Evolutionary conservation across 2,797 vertebrate genomes (phyloP), one percentile per base, ranked within the genome.

Genomic region (Phoxinus dragarum): DNA sequence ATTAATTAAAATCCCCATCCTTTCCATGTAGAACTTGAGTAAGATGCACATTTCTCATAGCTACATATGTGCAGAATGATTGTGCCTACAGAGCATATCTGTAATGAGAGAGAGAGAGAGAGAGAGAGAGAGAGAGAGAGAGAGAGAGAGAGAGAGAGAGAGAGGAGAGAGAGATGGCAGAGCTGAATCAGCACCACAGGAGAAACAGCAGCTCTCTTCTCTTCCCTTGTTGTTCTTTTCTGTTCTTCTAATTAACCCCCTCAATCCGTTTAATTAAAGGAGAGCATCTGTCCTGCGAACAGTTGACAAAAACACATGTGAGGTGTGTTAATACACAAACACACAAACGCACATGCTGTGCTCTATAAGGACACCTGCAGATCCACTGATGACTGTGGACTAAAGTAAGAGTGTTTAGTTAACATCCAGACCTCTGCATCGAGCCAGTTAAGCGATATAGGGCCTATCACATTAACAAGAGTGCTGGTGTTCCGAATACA

Each of bases 261-360:
- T 77, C 86, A 84, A 80, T 88, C 83, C 86, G 31, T 88, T 88
- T 89, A 89, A 89, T 90, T 90, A 89, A 87, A 90, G 75, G 27
- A 87, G 76, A 86, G 79, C 86, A 87, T 88, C 87, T 89, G 88
- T 83, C 84, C 86, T 80, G 66, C 6, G 77, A 87, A 85, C 84
- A 86, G 83, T 84, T 84, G 76, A 87, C 69, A 76, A 86, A 86
- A 86, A 88, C 79, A 88, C 66, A 84, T 44, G 71, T 66, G 34
- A 87, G 56, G 54, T 12, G 21, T 40, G 66, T 38, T 69, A 68
- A 67, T 78, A 66, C 80, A 59, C 74, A 78, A 59, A 79, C 64
- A 73, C 44, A 66, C 36, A 83, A 44, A 81, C 21, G 73, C 76
- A 84, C 66, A 77, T 17, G 17, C 42, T 78, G 69, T 16, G 21